Percentiles rank a stretch among this genome's conserved stretches.
phyloP scores from a whole-genome alignment of 2,113 vertebrate species.

The Mastomys natalensis region DNA sequence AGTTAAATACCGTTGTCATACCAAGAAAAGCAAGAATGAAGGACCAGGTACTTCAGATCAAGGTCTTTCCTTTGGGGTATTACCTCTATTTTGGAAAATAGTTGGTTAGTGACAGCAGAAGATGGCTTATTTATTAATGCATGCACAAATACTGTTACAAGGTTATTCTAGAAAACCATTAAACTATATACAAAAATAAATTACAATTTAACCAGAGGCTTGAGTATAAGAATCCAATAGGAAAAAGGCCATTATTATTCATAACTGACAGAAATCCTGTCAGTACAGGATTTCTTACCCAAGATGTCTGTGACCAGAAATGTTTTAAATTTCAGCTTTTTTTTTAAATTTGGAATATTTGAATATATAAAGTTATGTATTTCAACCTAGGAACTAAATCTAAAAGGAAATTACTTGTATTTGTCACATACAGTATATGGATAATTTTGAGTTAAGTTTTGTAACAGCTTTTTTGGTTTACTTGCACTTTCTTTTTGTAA shows the following conservation, averaged over 20 bases:
- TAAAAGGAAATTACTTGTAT: not conserved
- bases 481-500: not conserved
- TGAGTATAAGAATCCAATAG: conserved; percentile 12
- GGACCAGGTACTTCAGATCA: conserved; percentile 90
- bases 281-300: not conserved
- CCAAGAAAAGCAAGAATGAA: conserved; percentile 95
- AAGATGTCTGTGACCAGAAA: not conserved
- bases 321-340: not conserved
- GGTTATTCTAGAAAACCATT: conserved; percentile 47
- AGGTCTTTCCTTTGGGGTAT: not conserved
- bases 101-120: not conserved
- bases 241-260: not conserved
- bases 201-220: not conserved
- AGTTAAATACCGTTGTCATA: conserved; percentile 86
- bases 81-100: not conserved
- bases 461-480: not conserved
- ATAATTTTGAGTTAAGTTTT: not conserved
- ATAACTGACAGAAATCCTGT: too few species aligned
- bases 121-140: conserved; percentile 16
- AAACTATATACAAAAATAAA: not conserved
- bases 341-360: not conserved
- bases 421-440: not conserved
- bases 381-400: not conserved
- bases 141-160: not conserved
- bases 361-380: not conserved